phyloP scores from a whole-genome alignment of 2,888 invertebrate species.

The Alsophila aescularia region DNA sequence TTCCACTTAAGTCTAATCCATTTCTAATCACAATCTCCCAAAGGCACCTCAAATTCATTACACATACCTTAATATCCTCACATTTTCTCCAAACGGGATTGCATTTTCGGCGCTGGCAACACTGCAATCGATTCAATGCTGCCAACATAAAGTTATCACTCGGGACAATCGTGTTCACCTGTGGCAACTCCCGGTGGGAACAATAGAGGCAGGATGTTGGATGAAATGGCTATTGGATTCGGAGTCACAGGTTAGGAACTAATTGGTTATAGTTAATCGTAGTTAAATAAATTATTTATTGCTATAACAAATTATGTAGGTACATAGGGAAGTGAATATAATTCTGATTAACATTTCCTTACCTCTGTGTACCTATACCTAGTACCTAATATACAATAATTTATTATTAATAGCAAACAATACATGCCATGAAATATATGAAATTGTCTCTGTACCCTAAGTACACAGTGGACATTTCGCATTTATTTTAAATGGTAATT shows the following conservation, averaged over 20 bases:
- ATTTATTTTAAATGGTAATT: too few species aligned
- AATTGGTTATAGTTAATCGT: conserved; percentile 6
- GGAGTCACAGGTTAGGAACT: conserved; percentile 3
- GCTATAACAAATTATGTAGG: too few species aligned
- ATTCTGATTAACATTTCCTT: too few species aligned
- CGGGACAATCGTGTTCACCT: conserved; percentile 26
- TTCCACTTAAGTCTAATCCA: background rate
- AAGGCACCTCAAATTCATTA: conserved; percentile 23
- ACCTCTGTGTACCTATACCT: too few species aligned
- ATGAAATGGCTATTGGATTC: conserved; percentile 5
- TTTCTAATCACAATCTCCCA: conserved; percentile 17
- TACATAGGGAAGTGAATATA: too few species aligned
- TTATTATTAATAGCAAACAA: too few species aligned
- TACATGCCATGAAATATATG: too few species aligned
- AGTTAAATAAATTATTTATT: background rate
- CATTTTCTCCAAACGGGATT: conserved; percentile 15
- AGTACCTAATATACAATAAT: too few species aligned
- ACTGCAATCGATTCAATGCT: conserved; percentile 25
- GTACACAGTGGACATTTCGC: too few species aligned
- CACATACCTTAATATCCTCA: conserved; percentile 10
- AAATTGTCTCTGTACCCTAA: too few species aligned
- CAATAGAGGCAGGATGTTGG: conserved; percentile 15
- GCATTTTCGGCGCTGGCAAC: conserved; percentile 20
- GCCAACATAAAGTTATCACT: conserved; percentile 28
- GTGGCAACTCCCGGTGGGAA: conserved; percentile 21